phyloP scores from a whole-genome alignment of 2,113 vertebrate species.

The Vimba vimba region DNA sequence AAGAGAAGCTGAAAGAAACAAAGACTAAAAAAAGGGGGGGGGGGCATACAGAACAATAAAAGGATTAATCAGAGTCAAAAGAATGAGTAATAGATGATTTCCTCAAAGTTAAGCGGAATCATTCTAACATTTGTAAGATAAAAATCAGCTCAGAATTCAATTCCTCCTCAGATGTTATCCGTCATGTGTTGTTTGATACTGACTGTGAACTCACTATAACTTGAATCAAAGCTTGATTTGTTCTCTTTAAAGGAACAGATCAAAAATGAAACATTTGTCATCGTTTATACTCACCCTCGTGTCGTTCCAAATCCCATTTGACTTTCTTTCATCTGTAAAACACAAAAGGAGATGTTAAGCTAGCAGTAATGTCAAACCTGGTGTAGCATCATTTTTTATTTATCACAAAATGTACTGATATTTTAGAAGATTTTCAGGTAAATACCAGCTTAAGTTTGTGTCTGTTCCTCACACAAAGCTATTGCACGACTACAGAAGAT shows the following conservation, averaged over 20 bases:
- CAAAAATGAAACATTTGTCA: not conserved
- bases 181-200: not conserved
- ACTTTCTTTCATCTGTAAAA: not conserved
- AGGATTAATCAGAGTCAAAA: not conserved
- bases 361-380: not conserved
- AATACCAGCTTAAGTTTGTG: not conserved
- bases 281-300: not conserved
- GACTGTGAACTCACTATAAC: not conserved
- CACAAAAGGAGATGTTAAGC: not conserved
- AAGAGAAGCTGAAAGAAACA: not conserved
- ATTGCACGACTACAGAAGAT: not conserved
- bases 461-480: not conserved
- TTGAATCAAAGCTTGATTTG: not conserved
- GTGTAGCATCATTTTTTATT: not conserved
- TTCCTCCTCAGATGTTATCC: not conserved
- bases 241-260: not conserved
- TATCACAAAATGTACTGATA: not conserved
- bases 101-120: not conserved
- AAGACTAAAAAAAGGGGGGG: not conserved
- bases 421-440: not conserved
- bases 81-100: conserved; percentile 17
- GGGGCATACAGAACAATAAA: not conserved
- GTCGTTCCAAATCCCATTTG: no score
- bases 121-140: not conserved
- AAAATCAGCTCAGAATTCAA: not conserved